Conservation (phyloP, 2,797 vertebrate genomes). For the Octomys mimax region DNA sequence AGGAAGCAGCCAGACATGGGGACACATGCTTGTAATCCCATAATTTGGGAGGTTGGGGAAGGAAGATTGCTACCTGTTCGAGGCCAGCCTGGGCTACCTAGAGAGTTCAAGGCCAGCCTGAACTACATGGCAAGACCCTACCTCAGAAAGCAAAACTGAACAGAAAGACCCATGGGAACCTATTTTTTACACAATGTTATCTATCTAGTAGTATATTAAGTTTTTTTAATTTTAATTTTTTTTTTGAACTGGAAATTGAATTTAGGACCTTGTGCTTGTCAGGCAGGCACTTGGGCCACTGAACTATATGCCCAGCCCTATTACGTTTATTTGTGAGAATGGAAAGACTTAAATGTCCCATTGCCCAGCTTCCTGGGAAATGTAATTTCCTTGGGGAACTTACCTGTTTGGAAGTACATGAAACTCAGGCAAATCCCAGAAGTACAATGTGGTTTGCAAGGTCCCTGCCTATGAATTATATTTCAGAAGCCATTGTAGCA, state of each 20-base stretch:
- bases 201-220: constrained; percentile 6
- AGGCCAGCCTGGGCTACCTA: background rate
- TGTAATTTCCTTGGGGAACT: constrained; percentile 15
- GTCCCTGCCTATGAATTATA: constrained; percentile 6
- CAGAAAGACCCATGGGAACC: background rate
- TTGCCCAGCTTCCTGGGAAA: constrained; percentile 11
- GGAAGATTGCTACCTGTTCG: background rate
- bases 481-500: background rate
- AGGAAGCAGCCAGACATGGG: background rate
- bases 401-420: background rate
- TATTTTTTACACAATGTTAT: background rate
- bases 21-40: background rate
- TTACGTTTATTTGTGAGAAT: background rate
- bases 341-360: background rate
- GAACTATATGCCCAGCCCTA: background rate
- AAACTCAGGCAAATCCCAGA: background rate
- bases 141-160: background rate
- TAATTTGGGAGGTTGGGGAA: background rate
- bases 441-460: background rate
- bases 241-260: too few species aligned
- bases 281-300: too few species aligned
- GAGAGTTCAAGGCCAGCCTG: background rate
- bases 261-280: too few species aligned
- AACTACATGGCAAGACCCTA: background rate
- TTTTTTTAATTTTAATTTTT: background rate